These are phyloP conservation scores for Syrmaticus mikado DNA, from an alignment of 2,113 vertebrate species.

Conservation along the genomic window DNA sequence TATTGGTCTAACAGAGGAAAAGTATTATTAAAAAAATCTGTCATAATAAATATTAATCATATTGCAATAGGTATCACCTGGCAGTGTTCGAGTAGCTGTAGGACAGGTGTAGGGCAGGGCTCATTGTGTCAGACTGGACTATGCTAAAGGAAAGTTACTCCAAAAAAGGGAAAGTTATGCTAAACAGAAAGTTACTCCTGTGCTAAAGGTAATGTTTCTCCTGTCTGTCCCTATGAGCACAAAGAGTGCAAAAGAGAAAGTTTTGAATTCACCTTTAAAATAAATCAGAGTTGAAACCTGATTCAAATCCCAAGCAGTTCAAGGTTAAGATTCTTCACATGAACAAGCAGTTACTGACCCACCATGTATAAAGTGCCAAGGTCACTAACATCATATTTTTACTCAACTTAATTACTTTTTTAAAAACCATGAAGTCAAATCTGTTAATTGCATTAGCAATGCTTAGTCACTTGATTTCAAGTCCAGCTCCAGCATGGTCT, in stretches of 20 bases:
- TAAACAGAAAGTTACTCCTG: no score
- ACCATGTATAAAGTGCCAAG: neutral
- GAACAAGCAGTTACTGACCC: slow-evolving; percentile 7
- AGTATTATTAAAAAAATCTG: neutral
- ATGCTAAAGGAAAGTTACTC: neutral
- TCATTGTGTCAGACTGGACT: neutral
- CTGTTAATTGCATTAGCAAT: slow-evolving; percentile 64
- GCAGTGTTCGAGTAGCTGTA: neutral
- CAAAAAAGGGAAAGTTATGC: no score
- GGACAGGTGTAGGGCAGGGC: neutral
- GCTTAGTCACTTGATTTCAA: slow-evolving; percentile 41
- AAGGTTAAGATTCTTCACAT: slow-evolving; percentile 21
- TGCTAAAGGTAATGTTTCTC: neutral
- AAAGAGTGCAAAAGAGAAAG: neutral
- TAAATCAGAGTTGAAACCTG: neutral
- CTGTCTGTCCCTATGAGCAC: neutral
- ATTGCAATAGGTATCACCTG: neutral
- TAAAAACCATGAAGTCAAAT: slow-evolving; percentile 40
- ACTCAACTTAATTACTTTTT: slow-evolving; percentile 45
- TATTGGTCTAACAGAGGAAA: neutral
- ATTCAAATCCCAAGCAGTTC: neutral
- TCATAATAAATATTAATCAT: neutral
- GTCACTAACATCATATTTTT: slow-evolving; percentile 13
- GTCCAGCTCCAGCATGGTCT: neutral
- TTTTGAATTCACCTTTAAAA: neutral